These are phyloP conservation scores for Arion vulgaris DNA, from an alignment of 1,140 invertebrate species.

Conservation along the genomic window DNA sequence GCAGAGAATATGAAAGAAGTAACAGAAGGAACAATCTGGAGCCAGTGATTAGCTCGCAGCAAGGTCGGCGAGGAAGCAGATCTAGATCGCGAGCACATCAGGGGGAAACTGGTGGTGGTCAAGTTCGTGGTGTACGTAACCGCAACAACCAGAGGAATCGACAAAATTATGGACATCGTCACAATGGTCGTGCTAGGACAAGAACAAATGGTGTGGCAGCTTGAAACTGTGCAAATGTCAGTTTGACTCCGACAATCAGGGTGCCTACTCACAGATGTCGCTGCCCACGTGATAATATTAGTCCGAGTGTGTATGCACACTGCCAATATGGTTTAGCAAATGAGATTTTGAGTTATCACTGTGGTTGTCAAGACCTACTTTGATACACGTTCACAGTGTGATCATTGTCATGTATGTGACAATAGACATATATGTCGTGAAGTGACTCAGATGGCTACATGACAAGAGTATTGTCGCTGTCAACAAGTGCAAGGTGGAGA, in stretches of 20 bases:
- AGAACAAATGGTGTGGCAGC: not conserved
- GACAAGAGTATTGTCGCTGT: conserved; percentile 23
- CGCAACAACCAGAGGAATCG: not conserved
- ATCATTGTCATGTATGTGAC: conserved; percentile 18
- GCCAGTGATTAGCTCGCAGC: not conserved
- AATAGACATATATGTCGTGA: conserved; percentile 2
- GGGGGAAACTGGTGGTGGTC: conserved; percentile 7
- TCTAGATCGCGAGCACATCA: not conserved
- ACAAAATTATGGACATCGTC: not conserved
- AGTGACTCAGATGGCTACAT: not conserved
- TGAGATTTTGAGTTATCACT: conserved; percentile 10
- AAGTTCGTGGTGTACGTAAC: not conserved
- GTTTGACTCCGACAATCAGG: conserved; percentile 4
- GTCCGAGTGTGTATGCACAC: not conserved
- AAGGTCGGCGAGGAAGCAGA: not conserved
- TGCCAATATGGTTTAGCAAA: not conserved
- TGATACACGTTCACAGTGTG: conserved; percentile 1
- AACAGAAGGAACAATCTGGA: not conserved
- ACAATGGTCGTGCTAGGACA: not conserved
- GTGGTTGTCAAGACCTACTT: conserved; percentile 14
- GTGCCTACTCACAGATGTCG: conserved; percentile 24
- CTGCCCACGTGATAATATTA: not conserved
- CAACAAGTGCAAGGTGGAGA: not conserved
- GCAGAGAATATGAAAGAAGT: not conserved
- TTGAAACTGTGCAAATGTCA: conserved; percentile 22